phyloP scores from a whole-genome alignment of 2,113 vertebrate species.

The Corythornis cristatus region DNA sequence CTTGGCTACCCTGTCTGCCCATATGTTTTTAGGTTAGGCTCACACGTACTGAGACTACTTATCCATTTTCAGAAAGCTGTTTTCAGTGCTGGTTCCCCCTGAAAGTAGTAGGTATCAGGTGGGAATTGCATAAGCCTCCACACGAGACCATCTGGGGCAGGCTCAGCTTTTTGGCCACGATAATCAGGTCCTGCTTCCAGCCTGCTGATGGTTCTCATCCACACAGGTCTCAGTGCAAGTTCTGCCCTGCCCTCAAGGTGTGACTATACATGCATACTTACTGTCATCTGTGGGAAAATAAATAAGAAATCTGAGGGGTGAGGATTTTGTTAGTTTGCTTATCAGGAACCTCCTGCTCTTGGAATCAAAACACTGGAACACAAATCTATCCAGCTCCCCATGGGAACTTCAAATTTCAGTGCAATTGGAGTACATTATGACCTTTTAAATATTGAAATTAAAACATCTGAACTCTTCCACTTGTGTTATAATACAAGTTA shows the following conservation, averaged over 20 bases:
- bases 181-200: neutral
- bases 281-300: neutral
- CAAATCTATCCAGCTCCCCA: neutral
- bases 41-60: constrained; percentile 10
- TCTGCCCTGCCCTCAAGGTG: neutral
- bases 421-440: neutral
- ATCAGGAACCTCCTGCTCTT: neutral
- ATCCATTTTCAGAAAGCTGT: neutral
- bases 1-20: neutral
- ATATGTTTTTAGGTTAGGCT: neutral
- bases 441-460: neutral
- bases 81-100: neutral
- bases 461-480: neutral
- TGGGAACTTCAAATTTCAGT: neutral
- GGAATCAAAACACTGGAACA: neutral
- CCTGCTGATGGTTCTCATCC: neutral
- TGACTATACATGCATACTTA: accelerated
- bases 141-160: neutral
- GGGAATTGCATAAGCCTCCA: neutral
- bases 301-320: neutral
- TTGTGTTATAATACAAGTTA: neutral
- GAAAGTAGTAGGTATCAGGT: neutral
- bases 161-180: neutral
- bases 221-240: accelerated
- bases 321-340: neutral